Evolutionary conservation across 2,797 vertebrate genomes (phyloP), one percentile per base, ranked within the genome.

Genomic region (Chloroceryle inda): DNA sequence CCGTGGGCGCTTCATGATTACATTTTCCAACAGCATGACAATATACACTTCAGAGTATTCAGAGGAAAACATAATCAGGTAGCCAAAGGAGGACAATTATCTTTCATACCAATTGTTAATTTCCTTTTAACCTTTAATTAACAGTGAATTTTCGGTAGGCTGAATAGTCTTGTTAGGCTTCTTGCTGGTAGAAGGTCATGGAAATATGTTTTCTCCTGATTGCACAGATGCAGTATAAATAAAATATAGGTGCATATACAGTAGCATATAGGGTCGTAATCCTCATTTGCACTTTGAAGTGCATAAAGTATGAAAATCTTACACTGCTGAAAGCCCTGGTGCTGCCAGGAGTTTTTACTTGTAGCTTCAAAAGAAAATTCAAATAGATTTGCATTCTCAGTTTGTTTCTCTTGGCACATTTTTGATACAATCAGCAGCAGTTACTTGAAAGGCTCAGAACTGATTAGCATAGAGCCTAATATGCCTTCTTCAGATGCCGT

Each of bases 51-150:
- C 94, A 96, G 56, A 58, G 83, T 95, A 94, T 97, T 94, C 96
- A 97, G 97, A 93, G 79, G 92, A 91, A 93, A 96, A 93, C 75
- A 95, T 94, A 96, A 97, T 97, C 96, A 95, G 90, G 87, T 97
- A 97, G 94, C 96, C 97, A 97, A 97, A 97, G 96, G 95, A 97
- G 95, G 94, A 97, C 93, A 96, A 97, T 98, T 97, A 97, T 96
- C 95, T 97, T 97, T 97, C 95, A 97, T 93, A 91, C 95, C 98
- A 98, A 98, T 97, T 97, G 97, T 96, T 93, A 97, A 97, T 85
- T 97, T 92, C 74, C 94, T 93, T 97, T 98, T 97, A 97, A 98
- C 97, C 97, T 98, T 98, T 98, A 97, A 98, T 98, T 98, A 98
- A 88, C 92, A 97, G 77, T 95, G 97, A 97, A 97, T 97, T 98